Conservation (phyloP, 2,113 vertebrate species). For the Calyptomena viridis region DNA sequence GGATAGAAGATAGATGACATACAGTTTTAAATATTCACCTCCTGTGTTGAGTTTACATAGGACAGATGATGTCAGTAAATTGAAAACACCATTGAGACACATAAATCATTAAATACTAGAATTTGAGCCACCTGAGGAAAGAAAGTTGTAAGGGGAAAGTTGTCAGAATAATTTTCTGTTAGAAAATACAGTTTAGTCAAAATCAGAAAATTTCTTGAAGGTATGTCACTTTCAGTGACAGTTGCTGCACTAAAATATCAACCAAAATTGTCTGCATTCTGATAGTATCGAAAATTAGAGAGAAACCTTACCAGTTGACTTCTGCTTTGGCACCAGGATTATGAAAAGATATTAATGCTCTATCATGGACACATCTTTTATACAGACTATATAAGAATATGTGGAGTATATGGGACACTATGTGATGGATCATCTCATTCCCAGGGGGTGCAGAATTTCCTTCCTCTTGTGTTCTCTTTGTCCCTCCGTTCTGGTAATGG, state of each 20-base stretch:
- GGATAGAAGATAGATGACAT: constrained; percentile 7
- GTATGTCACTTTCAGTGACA: constrained; percentile 4
- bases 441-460: neutral
- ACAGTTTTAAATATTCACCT: constrained; percentile 16
- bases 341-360: neutral
- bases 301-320: neutral
- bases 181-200: neutral
- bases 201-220: constrained; percentile 14
- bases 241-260: constrained; percentile 2
- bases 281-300: neutral
- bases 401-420: neutral
- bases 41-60: neutral
- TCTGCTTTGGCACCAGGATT: neutral
- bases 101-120: neutral
- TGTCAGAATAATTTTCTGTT: constrained; percentile 5
- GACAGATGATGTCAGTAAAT: constrained; percentile 10
- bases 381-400: neutral
- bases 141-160: neutral
- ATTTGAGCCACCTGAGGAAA: neutral
- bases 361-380: neutral
- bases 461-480: neutral
- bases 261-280: neutral
- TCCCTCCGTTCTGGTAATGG: neutral
- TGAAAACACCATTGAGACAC: neutral
- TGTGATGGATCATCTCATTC: neutral